These are phyloP conservation scores for Cinclus cinclus DNA, from an alignment of 2,113 vertebrate genomes.

Conservation along the genomic window DNA sequence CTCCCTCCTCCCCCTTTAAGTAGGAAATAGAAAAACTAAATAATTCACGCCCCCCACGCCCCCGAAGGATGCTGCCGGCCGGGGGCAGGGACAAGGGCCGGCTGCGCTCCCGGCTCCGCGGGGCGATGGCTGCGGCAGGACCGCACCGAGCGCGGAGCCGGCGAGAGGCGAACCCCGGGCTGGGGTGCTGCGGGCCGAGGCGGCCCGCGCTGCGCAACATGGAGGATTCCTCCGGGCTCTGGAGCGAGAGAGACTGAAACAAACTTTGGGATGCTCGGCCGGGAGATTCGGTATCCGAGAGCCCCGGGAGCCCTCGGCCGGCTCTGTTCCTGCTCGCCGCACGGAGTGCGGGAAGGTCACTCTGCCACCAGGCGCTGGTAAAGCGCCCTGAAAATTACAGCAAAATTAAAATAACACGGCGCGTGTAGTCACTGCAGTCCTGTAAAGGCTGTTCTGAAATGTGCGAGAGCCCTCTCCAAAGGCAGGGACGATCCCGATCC, in stretches of 20 bases:
- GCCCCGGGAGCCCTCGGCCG: background rate
- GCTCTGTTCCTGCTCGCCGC: background rate
- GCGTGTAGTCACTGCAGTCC: background rate
- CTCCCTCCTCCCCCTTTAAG: background rate
- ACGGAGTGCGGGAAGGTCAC: background rate
- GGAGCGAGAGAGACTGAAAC: background rate
- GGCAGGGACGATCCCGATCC: background rate
- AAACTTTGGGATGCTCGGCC: constrained; percentile 16
- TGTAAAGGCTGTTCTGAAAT: background rate
- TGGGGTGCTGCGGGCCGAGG: background rate
- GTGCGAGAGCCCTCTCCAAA: background rate
- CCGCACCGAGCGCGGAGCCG: background rate
- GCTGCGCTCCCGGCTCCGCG: background rate
- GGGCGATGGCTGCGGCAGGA: background rate
- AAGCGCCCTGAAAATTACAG: background rate
- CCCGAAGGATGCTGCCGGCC: background rate
- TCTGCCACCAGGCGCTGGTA: background rate
- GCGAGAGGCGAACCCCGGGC: background rate
- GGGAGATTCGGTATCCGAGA: background rate
- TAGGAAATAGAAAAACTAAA: background rate
- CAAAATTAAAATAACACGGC: background rate
- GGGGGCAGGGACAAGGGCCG: background rate
- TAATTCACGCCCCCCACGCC: background rate
- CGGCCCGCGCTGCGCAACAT: background rate
- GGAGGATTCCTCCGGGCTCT: background rate